A percentile compares a stretch with the other conserved stretches of the same genome.
phyloP scores from a whole-genome alignment of 2,113 vertebrate species.

The Cygnus atratus region DNA sequence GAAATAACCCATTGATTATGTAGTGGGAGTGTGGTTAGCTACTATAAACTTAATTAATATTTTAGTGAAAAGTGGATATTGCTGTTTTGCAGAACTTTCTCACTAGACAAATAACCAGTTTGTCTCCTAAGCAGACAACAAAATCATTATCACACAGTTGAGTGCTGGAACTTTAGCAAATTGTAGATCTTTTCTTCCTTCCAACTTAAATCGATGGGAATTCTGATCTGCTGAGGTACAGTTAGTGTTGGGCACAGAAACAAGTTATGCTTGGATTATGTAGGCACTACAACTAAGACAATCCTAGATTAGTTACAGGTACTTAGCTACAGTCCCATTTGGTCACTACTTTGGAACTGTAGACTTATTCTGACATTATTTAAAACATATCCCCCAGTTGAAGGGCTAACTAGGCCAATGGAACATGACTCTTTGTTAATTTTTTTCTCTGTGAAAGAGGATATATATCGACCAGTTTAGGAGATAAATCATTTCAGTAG shows the following conservation, averaged over 20 bases:
- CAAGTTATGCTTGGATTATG: neutral
- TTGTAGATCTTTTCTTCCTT: neutral
- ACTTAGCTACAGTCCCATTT: neutral
- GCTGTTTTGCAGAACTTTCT: conserved; percentile 1
- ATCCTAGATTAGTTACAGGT: neutral
- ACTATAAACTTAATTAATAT: neutral
- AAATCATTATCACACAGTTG: neutral
- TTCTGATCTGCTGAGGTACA: neutral
- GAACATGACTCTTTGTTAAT: accelerated
- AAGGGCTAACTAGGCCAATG: neutral
- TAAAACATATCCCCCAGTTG: neutral
- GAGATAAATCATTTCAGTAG: neutral
- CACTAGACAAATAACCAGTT: neutral
- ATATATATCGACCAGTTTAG: neutral
- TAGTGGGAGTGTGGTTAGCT: neutral
- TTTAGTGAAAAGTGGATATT: neutral
- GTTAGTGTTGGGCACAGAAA: neutral
- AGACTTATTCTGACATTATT: neutral
- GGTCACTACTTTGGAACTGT: neutral
- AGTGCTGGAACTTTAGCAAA: neutral
- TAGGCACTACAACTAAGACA: neutral
- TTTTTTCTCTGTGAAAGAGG: neutral
- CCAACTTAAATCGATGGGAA: neutral
- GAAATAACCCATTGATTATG: neutral
- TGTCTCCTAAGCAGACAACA: neutral